A percentile compares a stretch with the other conserved stretches of the same genome.
Conservation (phyloP, 1,140 invertebrate species). For the Thaumetopoea pityocampa region DNA sequence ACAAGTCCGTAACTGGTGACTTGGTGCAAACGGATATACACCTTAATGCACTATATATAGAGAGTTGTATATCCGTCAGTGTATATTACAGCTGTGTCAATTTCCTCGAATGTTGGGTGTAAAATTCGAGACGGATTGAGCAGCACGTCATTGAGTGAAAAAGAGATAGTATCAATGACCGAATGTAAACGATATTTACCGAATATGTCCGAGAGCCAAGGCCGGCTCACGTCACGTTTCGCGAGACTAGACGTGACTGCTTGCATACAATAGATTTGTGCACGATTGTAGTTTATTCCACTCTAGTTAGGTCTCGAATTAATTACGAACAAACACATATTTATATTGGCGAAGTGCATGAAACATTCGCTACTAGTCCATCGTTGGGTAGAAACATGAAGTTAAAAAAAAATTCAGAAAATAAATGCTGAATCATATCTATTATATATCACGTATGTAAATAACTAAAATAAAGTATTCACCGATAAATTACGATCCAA, state of each 20-base stretch:
- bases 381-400: too few relatives aligned
- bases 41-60: slow-evolving; percentile 33
- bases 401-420: too few relatives aligned
- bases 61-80: slow-evolving; percentile 29
- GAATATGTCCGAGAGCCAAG: slow-evolving; percentile 53
- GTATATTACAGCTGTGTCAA: slow-evolving; percentile 52
- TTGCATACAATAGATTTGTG: slow-evolving; percentile 22
- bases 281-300: slow-evolving; percentile 33
- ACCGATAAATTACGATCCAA: too few relatives aligned
- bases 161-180: slow-evolving; percentile 33
- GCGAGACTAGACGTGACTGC: slow-evolving; percentile 53
- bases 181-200: slow-evolving; percentile 34
- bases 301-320: slow-evolving; percentile 23
- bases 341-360: too few relatives aligned
- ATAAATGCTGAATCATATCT: too few relatives aligned
- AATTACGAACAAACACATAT: too few relatives aligned
- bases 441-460: too few relatives aligned
- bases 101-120: slow-evolving; percentile 61
- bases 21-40: slow-evolving; percentile 23
- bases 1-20: slow-evolving; percentile 26
- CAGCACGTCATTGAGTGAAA: slow-evolving; percentile 50
- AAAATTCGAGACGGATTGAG: slow-evolving; percentile 59
- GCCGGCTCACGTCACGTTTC: slow-evolving; percentile 60
- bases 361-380: too few relatives aligned
- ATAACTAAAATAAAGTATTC: too few relatives aligned